Conservation (phyloP, 2,113 vertebrate genomes). For the Fregata magnificens region DNA sequence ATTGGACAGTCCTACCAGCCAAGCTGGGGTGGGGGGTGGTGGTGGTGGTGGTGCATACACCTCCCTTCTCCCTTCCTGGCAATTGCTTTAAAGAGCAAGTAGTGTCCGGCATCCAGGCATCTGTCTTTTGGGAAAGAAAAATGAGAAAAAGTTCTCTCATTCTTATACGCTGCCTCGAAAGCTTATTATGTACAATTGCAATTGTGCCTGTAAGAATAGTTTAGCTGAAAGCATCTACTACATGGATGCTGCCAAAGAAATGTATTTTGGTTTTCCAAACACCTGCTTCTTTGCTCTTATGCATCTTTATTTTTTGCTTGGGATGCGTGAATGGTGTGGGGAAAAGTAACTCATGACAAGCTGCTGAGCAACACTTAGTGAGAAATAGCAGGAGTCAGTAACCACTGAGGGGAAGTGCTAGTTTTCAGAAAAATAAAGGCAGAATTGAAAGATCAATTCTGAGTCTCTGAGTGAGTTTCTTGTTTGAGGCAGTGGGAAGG, state of each 20-base stretch:
- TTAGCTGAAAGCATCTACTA: not conserved
- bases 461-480: not conserved
- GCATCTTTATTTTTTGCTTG: constrained; percentile 18
- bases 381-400: not conserved
- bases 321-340: not conserved
- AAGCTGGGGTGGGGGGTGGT: not conserved
- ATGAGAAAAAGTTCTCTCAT: not conserved
- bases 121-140: not conserved
- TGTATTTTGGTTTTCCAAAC: not conserved
- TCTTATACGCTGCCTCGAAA: not conserved
- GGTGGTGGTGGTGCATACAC: too few relatives aligned
- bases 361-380: not conserved
- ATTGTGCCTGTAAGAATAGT: not conserved
- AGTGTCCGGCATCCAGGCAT: not conserved
- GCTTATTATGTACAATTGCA: not conserved
- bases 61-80: not conserved
- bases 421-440: not conserved
- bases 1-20: not conserved
- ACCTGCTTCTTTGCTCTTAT: constrained; percentile 4
- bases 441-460: not conserved
- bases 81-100: not conserved
- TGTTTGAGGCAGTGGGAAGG: constrained; percentile 38
- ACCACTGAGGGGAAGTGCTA: not conserved
- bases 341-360: constrained; percentile 26
- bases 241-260: not conserved